Evolutionary conservation across 2,888 invertebrate species (phyloP).

Genomic region (Eristalinus aeneus): DNA sequence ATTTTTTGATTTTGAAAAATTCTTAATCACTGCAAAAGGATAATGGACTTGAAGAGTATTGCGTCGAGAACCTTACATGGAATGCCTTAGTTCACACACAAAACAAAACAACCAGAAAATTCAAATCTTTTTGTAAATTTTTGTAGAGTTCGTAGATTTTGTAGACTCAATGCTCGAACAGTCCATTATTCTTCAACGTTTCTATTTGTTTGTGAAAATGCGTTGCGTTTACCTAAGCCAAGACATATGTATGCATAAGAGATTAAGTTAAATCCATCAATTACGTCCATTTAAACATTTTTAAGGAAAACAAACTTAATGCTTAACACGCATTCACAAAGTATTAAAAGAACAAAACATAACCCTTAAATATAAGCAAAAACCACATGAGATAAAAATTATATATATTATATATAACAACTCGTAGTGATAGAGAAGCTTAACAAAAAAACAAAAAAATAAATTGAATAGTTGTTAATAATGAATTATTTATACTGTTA

Average conservation of each 20-base stretch:
- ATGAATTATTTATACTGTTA: constrained; percentile 52
- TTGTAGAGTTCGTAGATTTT: constrained; percentile 64
- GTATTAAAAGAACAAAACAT: constrained; percentile 26
- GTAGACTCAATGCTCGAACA: constrained; percentile 27
- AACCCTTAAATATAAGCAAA: constrained; percentile 39
- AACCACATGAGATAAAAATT: neutral
- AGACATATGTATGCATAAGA: neutral
- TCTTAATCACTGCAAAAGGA: constrained; percentile 1
- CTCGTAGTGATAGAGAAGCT: constrained; percentile 66
- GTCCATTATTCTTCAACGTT: constrained; percentile 24
- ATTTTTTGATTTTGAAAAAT: neutral
- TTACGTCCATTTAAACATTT: constrained; percentile 64
- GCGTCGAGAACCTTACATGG: constrained; percentile 17
- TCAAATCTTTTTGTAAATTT: neutral
- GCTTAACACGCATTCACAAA: constrained; percentile 53
- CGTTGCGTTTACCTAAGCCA: neutral
- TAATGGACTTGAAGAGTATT: constrained; percentile 24
- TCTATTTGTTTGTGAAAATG: neutral
- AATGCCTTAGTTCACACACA: constrained; percentile 48
- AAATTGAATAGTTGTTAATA: constrained; percentile 64
- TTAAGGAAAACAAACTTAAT: constrained; percentile 29
- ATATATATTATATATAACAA: constrained; percentile 30
- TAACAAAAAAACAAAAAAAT: constrained; percentile 30
- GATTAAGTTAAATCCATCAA: constrained; percentile 51
- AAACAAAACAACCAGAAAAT: constrained; percentile 23